Evolutionary conservation across 2,113 vertebrate species (phyloP), one percentile per base, ranked within the genome.

Genomic region (Pan paniscus): DNA sequence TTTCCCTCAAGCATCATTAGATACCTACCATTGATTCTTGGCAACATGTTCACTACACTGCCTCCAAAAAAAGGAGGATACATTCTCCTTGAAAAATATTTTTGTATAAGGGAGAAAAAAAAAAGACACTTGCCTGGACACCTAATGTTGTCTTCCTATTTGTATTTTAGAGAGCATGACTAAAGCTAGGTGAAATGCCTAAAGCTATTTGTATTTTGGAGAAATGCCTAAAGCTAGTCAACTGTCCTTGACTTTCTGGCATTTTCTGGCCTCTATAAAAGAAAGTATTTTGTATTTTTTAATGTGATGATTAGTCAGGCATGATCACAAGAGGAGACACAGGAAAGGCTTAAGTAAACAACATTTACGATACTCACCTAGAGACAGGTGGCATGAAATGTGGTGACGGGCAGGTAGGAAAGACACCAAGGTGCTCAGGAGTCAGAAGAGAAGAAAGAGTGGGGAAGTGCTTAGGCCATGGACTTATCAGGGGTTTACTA

Each of bases 1-100:
- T 87, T 91, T 89, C 55, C 20, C 43, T 76, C 12, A 86, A 84
- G 48, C 12, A 84, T 84, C 35, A 87, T 6, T 40, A 46, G 25
- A 90, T 4, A 64, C 7, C 35, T n/a, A 64, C 6, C n/a, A 59
- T 46, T 72, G 43, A 59, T 73, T 64, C 23, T 85, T 96, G 70
- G 32, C 64, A 84, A 30, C 55, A 50, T 59, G 8, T 32, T 93
- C 35, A 43, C 27, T 52, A 9, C 1, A 52, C 20, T 81, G 48
- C 3, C 9, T 95, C 35, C 9, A 68, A 93, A 43, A 32, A 85
- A 80, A n/a, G 7, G 10, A 94, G 32, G 27, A 0, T 27, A 87
- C 3, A 92, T 59, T 78, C 1, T 94, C 35, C 61, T 92, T 90
- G 68, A 94, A 83, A 84, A 76, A 30, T 81, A 3, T 75, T 17